phyloP scores from a whole-genome alignment of 2,888 invertebrate genomes.

The Uropetala carovei region DNA sequence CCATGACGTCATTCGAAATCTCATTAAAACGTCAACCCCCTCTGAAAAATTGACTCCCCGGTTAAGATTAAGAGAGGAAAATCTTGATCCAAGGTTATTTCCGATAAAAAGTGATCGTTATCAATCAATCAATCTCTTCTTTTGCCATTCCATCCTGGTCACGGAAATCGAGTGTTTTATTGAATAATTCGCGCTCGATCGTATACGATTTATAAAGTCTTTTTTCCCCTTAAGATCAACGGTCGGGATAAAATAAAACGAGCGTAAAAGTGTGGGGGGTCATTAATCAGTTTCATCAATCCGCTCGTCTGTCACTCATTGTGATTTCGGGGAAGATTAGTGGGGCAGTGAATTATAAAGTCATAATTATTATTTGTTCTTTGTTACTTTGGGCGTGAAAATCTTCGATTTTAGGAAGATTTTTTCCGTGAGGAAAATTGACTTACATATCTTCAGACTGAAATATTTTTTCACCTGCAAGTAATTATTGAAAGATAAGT shows the following conservation, averaged over 20 bases:
- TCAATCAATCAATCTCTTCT: conserved; percentile 48
- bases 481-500: too few relatives aligned
- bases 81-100: conserved; percentile 38
- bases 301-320: not conserved
- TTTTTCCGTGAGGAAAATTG: too few relatives aligned
- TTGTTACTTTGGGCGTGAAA: not conserved
- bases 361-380: not conserved
- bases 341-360: not conserved
- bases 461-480: too few relatives aligned
- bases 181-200: conserved; percentile 10
- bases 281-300: conserved; percentile 50
- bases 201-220: conserved; percentile 9
- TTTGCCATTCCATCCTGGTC: conserved; percentile 24
- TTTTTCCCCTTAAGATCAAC: not conserved
- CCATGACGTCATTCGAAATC: conserved; percentile 51
- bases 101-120: conserved; percentile 57
- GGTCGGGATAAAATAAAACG: conserved; percentile 34
- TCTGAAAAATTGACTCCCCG: conserved; percentile 58
- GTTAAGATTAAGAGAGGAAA: conserved; percentile 59
- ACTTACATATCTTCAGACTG: too few relatives aligned
- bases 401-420: not conserved
- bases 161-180: conserved; percentile 27
- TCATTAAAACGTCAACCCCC: conserved; percentile 60
- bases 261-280: conserved; percentile 31
- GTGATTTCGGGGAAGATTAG: not conserved